Evolutionary conservation across 2,797 vertebrate genomes (phyloP).

Genomic region (Neosilurus hyrtlii): DNA sequence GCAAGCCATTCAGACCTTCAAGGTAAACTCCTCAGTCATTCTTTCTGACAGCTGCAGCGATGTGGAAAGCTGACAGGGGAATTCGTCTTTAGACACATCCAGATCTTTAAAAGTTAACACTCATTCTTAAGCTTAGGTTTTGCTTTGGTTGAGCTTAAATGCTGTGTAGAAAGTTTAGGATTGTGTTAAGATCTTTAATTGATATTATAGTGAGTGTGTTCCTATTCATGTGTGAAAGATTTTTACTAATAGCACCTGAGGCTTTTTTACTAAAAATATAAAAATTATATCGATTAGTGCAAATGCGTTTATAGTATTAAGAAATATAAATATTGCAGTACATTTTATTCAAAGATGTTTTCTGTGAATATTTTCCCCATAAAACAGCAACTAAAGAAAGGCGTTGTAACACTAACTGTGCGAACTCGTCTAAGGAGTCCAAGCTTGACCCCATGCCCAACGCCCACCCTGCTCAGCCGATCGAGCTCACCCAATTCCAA

Average conservation of each 20-base stretch:
- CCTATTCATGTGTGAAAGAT: not conserved
- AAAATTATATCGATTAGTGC: no score
- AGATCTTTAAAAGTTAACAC: slow-evolving; percentile 4
- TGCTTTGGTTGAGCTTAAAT: not conserved
- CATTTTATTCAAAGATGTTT: not conserved
- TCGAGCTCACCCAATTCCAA: slow-evolving; percentile 89
- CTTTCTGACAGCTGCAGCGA: slow-evolving; percentile 19
- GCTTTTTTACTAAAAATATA: not conserved
- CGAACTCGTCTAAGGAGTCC: slow-evolving; percentile 90
- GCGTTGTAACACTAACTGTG: slow-evolving; percentile 89
- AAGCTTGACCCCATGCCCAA: slow-evolving; percentile 87
- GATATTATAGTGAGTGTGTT: not conserved
- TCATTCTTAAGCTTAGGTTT: not conserved
- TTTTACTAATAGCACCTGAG: not conserved
- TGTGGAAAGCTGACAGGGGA: slow-evolving; percentile 8
- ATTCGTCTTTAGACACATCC: not conserved
- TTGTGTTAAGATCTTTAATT: not conserved
- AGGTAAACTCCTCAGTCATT: slow-evolving; percentile 73
- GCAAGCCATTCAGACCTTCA: slow-evolving; percentile 96
- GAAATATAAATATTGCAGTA: not conserved
- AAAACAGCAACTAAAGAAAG: slow-evolving; percentile 90
- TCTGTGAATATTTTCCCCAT: not conserved
- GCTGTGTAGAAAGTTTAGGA: not conserved
- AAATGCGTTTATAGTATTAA: not conserved
- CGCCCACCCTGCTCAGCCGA: slow-evolving; percentile 85